These are phyloP conservation scores for Hyalella azteca DNA, from an alignment of 2,888 invertebrate species.

Conservation along the genomic window DNA sequence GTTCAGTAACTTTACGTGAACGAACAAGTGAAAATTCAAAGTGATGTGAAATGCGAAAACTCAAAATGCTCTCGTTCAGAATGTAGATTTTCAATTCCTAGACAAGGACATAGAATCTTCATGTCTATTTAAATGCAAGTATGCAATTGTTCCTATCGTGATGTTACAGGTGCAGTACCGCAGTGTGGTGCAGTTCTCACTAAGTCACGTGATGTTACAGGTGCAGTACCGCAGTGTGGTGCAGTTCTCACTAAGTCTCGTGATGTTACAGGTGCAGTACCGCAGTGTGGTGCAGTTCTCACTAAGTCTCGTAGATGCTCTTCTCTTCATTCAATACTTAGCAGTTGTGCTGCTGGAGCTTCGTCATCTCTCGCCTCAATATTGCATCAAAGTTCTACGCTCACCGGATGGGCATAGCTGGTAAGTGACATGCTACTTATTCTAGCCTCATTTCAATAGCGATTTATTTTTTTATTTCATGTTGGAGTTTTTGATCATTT, in stretches of 20 bases:
- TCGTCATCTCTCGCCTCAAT: conserved; percentile 87
- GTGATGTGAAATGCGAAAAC: too few relatives aligned
- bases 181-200: conserved; percentile 88
- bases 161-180: conserved; percentile 72
- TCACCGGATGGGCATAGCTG: conserved; percentile 94
- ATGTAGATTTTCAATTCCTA: too few relatives aligned
- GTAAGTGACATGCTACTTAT: too few relatives aligned
- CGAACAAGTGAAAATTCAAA: too few relatives aligned
- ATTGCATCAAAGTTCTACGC: conserved; percentile 74
- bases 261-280: conserved; percentile 69
- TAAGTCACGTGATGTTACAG: conserved; percentile 71
- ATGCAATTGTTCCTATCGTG: too few relatives aligned
- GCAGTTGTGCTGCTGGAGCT: conserved; percentile 93
- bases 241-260: conserved; percentile 78
- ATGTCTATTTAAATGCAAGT: too few relatives aligned
- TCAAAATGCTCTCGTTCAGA: too few relatives aligned
- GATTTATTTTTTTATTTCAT: too few relatives aligned
- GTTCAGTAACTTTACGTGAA: too few relatives aligned
- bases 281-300: conserved; percentile 90
- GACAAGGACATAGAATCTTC: too few relatives aligned
- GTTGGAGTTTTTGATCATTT: too few relatives aligned
- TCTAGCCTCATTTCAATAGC: too few relatives aligned
- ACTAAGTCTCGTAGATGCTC: conserved; percentile 88
- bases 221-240: conserved; percentile 85
- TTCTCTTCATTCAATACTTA: conserved; percentile 92